Conservation (phyloP, 2,797 vertebrate species). For the Girardinus metallicus region DNA sequence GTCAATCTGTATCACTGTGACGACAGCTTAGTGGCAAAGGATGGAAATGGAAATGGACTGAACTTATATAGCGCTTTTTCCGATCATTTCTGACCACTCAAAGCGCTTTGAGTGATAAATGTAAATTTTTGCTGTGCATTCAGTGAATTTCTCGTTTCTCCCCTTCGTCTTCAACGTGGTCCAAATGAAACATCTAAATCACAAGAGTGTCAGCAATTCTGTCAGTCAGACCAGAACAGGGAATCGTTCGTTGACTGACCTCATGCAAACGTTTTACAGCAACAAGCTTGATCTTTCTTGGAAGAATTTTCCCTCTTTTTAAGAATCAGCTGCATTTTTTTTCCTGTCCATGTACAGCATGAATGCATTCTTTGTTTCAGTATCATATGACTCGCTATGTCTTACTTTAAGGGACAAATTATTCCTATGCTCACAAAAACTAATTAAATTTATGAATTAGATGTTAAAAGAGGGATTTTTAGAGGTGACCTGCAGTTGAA, state of each 20-base stretch:
- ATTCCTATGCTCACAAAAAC: background rate
- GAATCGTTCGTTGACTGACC: slow-evolving; percentile 56
- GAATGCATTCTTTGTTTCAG: slow-evolving; percentile 56
- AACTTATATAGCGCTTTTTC: too few relatives aligned
- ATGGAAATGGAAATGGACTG: too few relatives aligned
- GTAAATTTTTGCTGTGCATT: slow-evolving; percentile 16
- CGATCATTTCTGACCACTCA: too few relatives aligned
- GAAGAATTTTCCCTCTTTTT: slow-evolving; percentile 10
- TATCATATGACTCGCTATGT: slow-evolving; percentile 55
- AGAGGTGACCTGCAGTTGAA: slow-evolving; percentile 26
- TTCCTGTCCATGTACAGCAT: slow-evolving; percentile 25
- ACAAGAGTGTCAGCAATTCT: slow-evolving; percentile 40
- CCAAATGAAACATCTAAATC: slow-evolving; percentile 65
- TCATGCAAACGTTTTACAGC: slow-evolving; percentile 48
- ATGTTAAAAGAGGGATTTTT: background rate
- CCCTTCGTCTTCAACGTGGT: slow-evolving; percentile 41
- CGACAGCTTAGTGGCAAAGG: slow-evolving; percentile 53
- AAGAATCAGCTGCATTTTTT: slow-evolving; percentile 22
- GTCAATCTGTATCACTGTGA: slow-evolving; percentile 48
- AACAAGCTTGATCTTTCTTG: slow-evolving; percentile 21
- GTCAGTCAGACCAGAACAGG: slow-evolving; percentile 37
- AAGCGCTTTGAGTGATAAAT: too few relatives aligned
- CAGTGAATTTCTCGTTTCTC: slow-evolving; percentile 28
- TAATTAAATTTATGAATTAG: background rate
- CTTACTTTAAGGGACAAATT: slow-evolving; percentile 23